phyloP scores from a whole-genome alignment of 2,888 invertebrate genomes.

The Ypsolopha scabrella region DNA sequence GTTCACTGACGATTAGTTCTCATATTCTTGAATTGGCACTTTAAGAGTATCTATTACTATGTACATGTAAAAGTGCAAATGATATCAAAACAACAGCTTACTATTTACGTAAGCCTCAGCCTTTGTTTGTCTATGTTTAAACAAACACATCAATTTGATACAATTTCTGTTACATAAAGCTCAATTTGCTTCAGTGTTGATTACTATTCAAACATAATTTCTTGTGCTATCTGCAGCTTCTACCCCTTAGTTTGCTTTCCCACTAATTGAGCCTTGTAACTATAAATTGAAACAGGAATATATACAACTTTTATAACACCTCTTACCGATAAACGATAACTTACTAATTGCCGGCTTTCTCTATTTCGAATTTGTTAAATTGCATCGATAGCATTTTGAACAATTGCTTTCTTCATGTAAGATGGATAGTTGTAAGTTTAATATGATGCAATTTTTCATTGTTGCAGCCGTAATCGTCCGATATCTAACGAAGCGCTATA shows the following conservation, averaged over 20 bases:
- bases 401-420: slow-evolving; percentile 8
- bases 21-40: no score
- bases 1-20: no score
- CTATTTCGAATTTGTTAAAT: slow-evolving; percentile 35
- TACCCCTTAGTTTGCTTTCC: slow-evolving; percentile 54
- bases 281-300: slow-evolving; percentile 53
- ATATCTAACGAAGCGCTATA: slow-evolving; percentile 82
- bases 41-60: no score
- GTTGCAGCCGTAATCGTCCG: slow-evolving; percentile 83
- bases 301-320: slow-evolving; percentile 61
- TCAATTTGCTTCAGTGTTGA: not conserved
- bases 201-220: not conserved
- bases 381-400: slow-evolving; percentile 27
- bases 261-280: slow-evolving; percentile 61
- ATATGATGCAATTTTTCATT: slow-evolving; percentile 28
- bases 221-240: slow-evolving; percentile 4
- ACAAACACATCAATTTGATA: no score
- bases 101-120: no score
- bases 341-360: slow-evolving; percentile 60
- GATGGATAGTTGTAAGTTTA: slow-evolving; percentile 27
- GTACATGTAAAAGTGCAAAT: no score
- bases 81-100: no score
- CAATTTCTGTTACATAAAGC: no score
- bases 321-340: slow-evolving; percentile 41
- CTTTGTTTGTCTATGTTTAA: no score